Base-by-base conservation (phyloP, 2,113 vertebrate genomes). In the Cisticola juncidis region DNA sequence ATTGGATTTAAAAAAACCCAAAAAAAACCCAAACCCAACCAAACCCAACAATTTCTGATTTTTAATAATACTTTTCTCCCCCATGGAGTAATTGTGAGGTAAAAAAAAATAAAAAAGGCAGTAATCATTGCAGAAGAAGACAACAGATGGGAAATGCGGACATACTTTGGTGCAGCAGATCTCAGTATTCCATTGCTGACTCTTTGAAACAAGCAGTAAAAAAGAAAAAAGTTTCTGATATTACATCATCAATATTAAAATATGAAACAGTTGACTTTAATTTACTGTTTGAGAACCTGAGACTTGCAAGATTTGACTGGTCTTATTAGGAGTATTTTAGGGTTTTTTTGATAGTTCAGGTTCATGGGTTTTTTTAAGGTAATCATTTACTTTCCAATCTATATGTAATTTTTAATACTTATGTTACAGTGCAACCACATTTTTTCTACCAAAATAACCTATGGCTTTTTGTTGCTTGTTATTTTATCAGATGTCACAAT, bases 291-390 rank as follows among this genome's bases (percentile, higher is more conserved):
- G 23, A 31, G 38, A 80, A 31, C 9, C 26, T 74, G 12, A 58
- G 9, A 57, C 12, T 53, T 4, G 26, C 5, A n/a, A 74, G 9
- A 48, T 58, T 64, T 79, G 20, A 42, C 6, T 38, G 3, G 6
- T 9, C 26, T 20, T 38, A 9, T 33, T 28, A 53, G 6, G 9
- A 42, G 5, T 1, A 10, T 26, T n/a, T 33, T 26, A 6, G 3
- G 4, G 0, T 4, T 12, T 47, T 47, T 71, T 78, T 23, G 6
- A 25, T 45, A 14, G 5, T 21, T 54, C 3, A 0, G 5, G 7
- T 62, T 54, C 4, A 9, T 35, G 11, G 8, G 6, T 1, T 40
- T 68, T 78, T 57, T 74, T 20, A 84, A 54, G 8, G 6, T 45
- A 13, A 33, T 3, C 11, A 40, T 38, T 50, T 42, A 48, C 9